Percentiles rank a stretch among this genome's conserved stretches.
Conservation (phyloP, 2,113 vertebrate genomes). For the Hypanus sabinus region DNA sequence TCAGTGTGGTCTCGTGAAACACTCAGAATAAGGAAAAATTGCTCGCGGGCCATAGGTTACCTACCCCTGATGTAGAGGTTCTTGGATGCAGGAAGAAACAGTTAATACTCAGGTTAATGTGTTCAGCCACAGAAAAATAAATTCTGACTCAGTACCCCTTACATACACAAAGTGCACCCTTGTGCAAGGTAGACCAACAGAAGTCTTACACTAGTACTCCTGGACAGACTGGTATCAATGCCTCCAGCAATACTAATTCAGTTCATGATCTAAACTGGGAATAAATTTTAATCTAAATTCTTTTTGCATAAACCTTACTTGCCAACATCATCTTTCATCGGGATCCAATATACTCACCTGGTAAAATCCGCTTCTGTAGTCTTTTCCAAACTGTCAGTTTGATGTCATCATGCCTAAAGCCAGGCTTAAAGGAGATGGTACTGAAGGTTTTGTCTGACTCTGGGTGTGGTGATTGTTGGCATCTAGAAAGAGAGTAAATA, state of each 20-base stretch:
- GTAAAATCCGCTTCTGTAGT: constrained; percentile 65
- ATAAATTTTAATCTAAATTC: neutral
- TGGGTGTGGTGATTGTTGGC: neutral
- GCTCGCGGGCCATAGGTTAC: too few relatives aligned
- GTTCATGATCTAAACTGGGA: neutral
- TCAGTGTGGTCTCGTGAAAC: too few relatives aligned
- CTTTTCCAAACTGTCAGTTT: constrained; percentile 73
- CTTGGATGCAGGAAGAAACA: neutral
- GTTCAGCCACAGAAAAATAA: too few relatives aligned
- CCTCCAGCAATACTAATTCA: too few relatives aligned
- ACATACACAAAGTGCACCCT: too few relatives aligned
- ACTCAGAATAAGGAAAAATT: too few relatives aligned
- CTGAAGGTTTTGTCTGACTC: constrained; percentile 53
- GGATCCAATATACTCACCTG: constrained; percentile 50
- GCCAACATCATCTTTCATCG: neutral
- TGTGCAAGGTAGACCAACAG: too few relatives aligned
- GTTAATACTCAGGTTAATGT: too few relatives aligned
- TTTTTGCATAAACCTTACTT: neutral
- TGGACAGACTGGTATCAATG: too few relatives aligned
- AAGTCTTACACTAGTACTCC: too few relatives aligned
- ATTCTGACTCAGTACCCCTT: too few relatives aligned
- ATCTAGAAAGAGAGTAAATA: neutral
- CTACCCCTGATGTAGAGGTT: neutral
- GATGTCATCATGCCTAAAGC: constrained; percentile 71
- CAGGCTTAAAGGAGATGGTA: constrained; percentile 65